These are phyloP conservation scores for Lepus timidus DNA, from an alignment of 2,113 vertebrate species.

Conservation along the genomic window DNA sequence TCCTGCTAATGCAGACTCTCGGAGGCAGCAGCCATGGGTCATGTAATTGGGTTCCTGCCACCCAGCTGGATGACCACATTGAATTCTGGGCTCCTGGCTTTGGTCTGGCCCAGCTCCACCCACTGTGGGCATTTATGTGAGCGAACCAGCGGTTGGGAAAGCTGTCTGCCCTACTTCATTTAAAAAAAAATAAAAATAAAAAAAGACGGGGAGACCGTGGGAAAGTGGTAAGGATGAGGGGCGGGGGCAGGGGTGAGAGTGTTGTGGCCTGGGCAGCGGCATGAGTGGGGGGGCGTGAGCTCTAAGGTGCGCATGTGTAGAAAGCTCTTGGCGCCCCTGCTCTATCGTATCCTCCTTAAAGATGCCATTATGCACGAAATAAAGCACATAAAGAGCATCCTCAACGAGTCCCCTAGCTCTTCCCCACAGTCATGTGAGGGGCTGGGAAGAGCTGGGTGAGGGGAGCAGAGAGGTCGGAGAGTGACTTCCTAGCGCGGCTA, in stretches of 20 bases:
- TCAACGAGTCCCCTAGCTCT: neutral
- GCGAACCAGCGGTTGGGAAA: too few species aligned
- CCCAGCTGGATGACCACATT: too few species aligned
- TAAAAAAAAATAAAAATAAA: too few species aligned
- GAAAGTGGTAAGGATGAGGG: neutral
- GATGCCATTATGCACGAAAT: slow-evolving; percentile 24
- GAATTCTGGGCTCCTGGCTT: too few species aligned
- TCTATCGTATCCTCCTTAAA: neutral
- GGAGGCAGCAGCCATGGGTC: too few species aligned
- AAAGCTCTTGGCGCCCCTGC: neutral
- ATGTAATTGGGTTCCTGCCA: too few species aligned
- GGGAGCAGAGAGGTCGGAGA: neutral
- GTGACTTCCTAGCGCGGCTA: neutral
- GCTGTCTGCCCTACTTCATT: too few species aligned
- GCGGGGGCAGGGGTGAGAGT: neutral
- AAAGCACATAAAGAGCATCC: slow-evolving; percentile 20
- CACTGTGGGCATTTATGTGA: too few species aligned
- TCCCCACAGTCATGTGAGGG: neutral
- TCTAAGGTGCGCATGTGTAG: neutral
- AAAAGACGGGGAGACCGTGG: neutral
- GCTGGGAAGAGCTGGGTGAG: neutral
- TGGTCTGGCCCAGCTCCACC: too few species aligned
- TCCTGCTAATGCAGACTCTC: too few species aligned
- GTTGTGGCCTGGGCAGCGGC: neutral
- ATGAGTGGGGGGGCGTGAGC: neutral